Evolutionary conservation across 2,888 invertebrate genomes (phyloP).

Genomic region (Caenorhabditis uteleia): DNA sequence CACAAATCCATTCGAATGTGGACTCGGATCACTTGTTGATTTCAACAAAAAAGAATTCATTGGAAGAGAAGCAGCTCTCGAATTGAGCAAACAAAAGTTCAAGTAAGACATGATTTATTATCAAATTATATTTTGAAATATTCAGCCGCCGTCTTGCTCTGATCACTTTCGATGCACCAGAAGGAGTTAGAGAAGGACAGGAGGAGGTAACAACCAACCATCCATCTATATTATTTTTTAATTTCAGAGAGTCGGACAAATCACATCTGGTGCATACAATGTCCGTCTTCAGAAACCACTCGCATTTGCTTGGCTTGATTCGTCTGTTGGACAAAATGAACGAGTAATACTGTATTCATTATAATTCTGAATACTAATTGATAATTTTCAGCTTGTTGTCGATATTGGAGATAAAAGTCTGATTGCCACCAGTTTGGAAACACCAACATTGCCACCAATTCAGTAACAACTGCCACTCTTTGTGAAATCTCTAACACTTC

Average conservation of each 20-base stretch:
- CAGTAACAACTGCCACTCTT: no score
- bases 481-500: no score
- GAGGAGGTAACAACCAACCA: slow-evolving; percentile 53
- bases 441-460: slow-evolving; percentile 47
- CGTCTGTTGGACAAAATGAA: slow-evolving; percentile 42
- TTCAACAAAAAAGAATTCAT: slow-evolving; percentile 57
- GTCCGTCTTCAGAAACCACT: slow-evolving; percentile 69
- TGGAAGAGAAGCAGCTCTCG: slow-evolving; percentile 63
- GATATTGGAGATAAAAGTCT: slow-evolving; percentile 54
- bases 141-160: slow-evolving; percentile 47
- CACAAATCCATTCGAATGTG: slow-evolving; percentile 72
- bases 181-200: slow-evolving; percentile 44
- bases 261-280: slow-evolving; percentile 72
- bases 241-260: slow-evolving; percentile 72
- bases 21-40: slow-evolving; percentile 65
- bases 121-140: no score
- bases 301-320: slow-evolving; percentile 72
- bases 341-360: no score
- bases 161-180: slow-evolving; percentile 49
- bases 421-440: slow-evolving; percentile 44
- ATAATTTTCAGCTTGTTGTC: slow-evolving; percentile 54
- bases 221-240: no score
- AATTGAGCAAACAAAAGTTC: slow-evolving; percentile 68
- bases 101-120: slow-evolving; percentile 26
- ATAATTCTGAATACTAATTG: no score